Evolutionary conservation across 2,888 invertebrate genomes (phyloP).

Genomic region (Epinotia nisella): DNA sequence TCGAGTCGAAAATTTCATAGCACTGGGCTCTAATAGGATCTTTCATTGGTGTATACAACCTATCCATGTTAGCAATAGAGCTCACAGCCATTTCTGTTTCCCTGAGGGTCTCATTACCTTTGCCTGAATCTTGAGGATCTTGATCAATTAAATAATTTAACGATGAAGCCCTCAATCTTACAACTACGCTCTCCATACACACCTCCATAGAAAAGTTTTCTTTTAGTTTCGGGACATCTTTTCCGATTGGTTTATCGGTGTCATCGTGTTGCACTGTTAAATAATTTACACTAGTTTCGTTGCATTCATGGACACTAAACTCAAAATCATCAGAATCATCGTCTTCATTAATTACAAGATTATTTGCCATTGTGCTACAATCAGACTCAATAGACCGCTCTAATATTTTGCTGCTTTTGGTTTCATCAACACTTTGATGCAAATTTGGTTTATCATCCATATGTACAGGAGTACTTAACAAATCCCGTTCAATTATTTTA

Average conservation of each 20-base stretch:
- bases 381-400: constrained; percentile 41
- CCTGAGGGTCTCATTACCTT: constrained; percentile 55
- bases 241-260: constrained; percentile 51
- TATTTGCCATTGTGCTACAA: constrained; percentile 49
- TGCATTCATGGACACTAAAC: constrained; percentile 66
- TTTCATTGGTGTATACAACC: constrained; percentile 74
- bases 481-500: constrained; percentile 76
- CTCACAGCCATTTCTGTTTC: constrained; percentile 73
- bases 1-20: constrained; percentile 78
- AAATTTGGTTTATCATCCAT: constrained; percentile 46
- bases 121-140: constrained; percentile 54
- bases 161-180: constrained; percentile 69
- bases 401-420: constrained; percentile 47
- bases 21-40: constrained; percentile 65
- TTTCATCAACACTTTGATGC: constrained; percentile 42
- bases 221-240: constrained; percentile 62
- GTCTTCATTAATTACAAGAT: constrained; percentile 58
- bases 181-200: constrained; percentile 69
- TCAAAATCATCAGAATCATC: constrained; percentile 67
- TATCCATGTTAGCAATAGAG: constrained; percentile 69
- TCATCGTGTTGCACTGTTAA: constrained; percentile 60
- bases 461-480: constrained; percentile 65
- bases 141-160: constrained; percentile 62
- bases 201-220: constrained; percentile 77
- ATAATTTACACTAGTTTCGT: constrained; percentile 69